These are phyloP conservation scores for Poecilia gillii DNA, from an alignment of 2,797 vertebrate genomes.

Conservation along the genomic window DNA sequence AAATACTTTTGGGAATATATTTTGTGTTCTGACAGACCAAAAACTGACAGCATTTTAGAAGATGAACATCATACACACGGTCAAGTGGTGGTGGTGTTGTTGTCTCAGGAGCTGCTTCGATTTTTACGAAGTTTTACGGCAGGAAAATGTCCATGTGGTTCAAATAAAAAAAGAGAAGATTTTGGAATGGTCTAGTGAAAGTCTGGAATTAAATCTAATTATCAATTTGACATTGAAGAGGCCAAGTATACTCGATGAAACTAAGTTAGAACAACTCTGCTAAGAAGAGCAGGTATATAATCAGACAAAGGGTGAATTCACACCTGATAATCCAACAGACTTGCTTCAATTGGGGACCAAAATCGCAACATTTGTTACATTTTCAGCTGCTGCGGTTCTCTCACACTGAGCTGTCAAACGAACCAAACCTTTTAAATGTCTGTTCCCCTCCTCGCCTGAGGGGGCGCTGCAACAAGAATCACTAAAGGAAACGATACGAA, in stretches of 20 bases:
- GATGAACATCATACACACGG: background rate
- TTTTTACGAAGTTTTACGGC: background rate
- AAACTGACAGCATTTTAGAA: background rate
- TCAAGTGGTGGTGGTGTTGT: background rate
- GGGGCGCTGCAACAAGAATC: no score
- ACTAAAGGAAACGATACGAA: no score
- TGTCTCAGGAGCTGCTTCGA: background rate
- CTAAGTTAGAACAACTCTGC: background rate
- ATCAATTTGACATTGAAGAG: background rate
- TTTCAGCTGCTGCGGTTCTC: no score
- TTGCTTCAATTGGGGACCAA: no score
- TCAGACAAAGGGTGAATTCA: background rate
- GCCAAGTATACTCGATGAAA: background rate
- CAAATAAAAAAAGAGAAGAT: background rate
- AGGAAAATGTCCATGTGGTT: background rate
- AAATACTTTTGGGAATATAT: background rate
- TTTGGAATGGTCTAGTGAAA: background rate
- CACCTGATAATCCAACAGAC: no score
- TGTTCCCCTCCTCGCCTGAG: no score
- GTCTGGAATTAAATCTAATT: background rate
- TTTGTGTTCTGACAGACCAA: background rate
- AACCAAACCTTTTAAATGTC: no score
- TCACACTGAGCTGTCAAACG: no score
- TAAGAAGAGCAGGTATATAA: background rate
- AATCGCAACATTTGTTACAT: no score